phyloP scores from a whole-genome alignment of 2,888 invertebrate species.

The Zeuzera pyrina region DNA sequence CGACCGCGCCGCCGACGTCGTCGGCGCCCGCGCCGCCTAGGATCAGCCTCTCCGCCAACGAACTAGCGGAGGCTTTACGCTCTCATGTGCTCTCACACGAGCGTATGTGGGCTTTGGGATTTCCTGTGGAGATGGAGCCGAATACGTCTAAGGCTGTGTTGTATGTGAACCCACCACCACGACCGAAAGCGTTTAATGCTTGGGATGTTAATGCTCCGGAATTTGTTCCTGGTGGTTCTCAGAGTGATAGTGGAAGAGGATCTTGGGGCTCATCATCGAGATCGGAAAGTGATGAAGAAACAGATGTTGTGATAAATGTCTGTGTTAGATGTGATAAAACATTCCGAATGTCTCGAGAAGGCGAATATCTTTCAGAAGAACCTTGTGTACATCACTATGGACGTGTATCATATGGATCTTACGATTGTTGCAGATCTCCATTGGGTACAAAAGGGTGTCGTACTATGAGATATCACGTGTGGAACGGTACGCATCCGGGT shows the following conservation, averaged over 20 bases:
- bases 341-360: conserved; percentile 80
- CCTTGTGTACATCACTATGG: conserved; percentile 94
- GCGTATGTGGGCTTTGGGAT: conserved; percentile 78
- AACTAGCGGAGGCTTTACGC: conserved; percentile 71
- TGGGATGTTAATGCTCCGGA: conserved; percentile 80
- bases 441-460: conserved; percentile 76
- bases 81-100: conserved; percentile 76
- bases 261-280: conserved; percentile 71
- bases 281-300: conserved; percentile 71
- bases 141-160: conserved; percentile 76
- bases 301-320: conserved; percentile 71
- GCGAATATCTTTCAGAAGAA: conserved; percentile 81
- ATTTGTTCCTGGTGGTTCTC: conserved; percentile 74
- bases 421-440: conserved; percentile 76
- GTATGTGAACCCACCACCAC: conserved; percentile 71
- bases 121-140: conserved; percentile 77
- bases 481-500: conserved; percentile 80
- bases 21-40: conserved; percentile 59
- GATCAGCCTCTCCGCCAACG: conserved; percentile 71
- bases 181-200: conserved; percentile 46
- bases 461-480: conserved; percentile 79
- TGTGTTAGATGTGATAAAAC: conserved; percentile 82
- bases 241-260: conserved; percentile 69
- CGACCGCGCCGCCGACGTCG: conserved; percentile 61
- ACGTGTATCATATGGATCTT: conserved; percentile 74